Conservation (phyloP, 2,113 vertebrate species). For the Malurus cyaneus region DNA sequence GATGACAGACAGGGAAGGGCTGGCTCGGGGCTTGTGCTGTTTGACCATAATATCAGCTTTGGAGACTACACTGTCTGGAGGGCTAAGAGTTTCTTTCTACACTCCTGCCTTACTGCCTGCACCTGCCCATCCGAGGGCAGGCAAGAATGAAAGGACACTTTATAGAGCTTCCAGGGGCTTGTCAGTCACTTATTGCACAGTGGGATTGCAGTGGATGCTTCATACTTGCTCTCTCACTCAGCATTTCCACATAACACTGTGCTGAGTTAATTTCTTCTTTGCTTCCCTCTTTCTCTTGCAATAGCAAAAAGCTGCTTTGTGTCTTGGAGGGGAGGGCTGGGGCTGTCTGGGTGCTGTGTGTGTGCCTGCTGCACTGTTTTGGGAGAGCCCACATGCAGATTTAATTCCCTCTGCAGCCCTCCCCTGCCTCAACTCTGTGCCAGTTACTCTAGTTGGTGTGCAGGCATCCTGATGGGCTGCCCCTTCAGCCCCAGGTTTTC, state of each 20-base stretch:
- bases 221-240: not conserved
- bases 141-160: slow-evolving; percentile 37
- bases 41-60: slow-evolving; percentile 20
- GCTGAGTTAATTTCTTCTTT: not conserved
- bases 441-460: not conserved
- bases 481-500: not conserved
- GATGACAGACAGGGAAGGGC: slow-evolving; percentile 85
- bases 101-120: slow-evolving; percentile 52
- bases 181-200: not conserved
- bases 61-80: slow-evolving; percentile 57
- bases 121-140: slow-evolving; percentile 57
- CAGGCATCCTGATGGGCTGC: not conserved
- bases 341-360: not conserved
- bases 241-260: not conserved
- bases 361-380: not conserved
- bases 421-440: not conserved
- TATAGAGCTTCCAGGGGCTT: not conserved
- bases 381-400: not conserved
- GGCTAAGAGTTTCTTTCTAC: slow-evolving; percentile 66
- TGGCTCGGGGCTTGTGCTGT: slow-evolving; percentile 46
- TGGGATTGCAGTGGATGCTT: not conserved
- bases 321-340: not conserved
- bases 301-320: not conserved
- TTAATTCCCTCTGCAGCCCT: not conserved
- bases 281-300: not conserved